Base-by-base conservation (phyloP, 2,113 vertebrate species). In the Mustela lutreola region DNA sequence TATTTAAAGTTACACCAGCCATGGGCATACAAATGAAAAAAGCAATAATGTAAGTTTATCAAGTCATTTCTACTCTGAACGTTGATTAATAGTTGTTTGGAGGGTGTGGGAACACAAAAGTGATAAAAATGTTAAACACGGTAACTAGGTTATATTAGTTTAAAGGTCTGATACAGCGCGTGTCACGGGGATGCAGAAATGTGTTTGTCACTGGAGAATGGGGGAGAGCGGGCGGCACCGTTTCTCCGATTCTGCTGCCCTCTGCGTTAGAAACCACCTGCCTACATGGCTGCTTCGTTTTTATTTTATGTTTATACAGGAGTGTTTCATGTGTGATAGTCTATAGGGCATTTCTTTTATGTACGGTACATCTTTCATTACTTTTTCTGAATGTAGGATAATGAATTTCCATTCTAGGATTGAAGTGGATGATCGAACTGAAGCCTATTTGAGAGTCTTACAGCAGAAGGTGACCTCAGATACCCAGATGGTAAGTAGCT, bases 401-500 rank as follows among this genome's bases (percentile, higher is more conserved):
- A 0, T 85, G 14, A 90, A 26, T 26, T 50, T 94, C 88, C 91
- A 0, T 53, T 39, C 48, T 94, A 99, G 99, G 99, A 98, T 99
- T 58, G 99, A 99, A 98, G 99, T 99, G 58, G 99, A 99, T 0
- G 99, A 99, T 84, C 98, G 99, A 48, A 99, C 99, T 14, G 99
- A 99, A 91, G 98, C 99, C 94, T 99, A 99, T 58, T 96, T 99
- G 88, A 98, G 98, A 94, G 99, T 98, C 60, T 98, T 99, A 83
- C 99, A 99, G 97, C 98, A 99, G 24, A 99, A 99, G 70, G 98
- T 99, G 53, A 98, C 97, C 4, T 97, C 98, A 1, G 97, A 99
- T 1, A 99, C 98, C 58, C 99, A 99, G 97, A 99, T 99, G 98
- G 99, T 99, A 97, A 93, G 99, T 98, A 96, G 58, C 94, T 42